Evolutionary conservation across 1,140 invertebrate species (phyloP), one percentile per base, ranked within the genome.

Genomic region (Gryllus bimaculatus): DNA sequence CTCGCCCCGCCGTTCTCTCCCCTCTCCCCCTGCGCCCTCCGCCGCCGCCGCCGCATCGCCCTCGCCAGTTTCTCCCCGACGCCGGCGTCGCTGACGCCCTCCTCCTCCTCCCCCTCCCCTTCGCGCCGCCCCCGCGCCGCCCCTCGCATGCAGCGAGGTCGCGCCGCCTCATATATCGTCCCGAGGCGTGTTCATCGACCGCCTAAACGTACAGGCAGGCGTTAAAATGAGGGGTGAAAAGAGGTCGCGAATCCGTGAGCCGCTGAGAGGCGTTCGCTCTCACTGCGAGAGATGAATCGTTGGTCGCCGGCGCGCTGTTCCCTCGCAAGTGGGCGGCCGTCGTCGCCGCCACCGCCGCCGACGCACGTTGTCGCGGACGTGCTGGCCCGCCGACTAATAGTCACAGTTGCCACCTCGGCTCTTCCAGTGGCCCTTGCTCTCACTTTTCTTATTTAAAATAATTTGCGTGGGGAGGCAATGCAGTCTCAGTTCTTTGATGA

Each of bases 121-220:
- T 81, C 81, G n/a, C n/a, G n/a, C 66, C 75, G 79, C 81, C 26
- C 39, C 26, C 39, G 48, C 39, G 48, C 75, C 39, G 48, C 75
- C 13, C 48, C 75, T 76, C 75, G 75, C 75, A 76, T 76, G 76
- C 54, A 66, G 54, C 47, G 48, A 77, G 48, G 76, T 77, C 48
- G 76, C 76, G 47, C 12, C 48, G 21, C 47, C 76, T 20, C 76
- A 49, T 8, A 77, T 47, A 54, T 54, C 76, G 48, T 49, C 21
- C 15, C 48, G 20, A 77, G 48, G 18, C 47, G 13, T 76, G 47
- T 20, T 48, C 76, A 77, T 77, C 76, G 76, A 77, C 76, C 76
- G 76, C 20, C 47, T 49, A 48, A 77, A 77, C n/a, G 54, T 66
- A 66, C 76, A 8, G 48, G 20, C 39, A 77, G 76, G 76, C 76